Evolutionary conservation across 2,888 invertebrate species (phyloP).

Genomic region (Nasonovia ribisnigri): DNA sequence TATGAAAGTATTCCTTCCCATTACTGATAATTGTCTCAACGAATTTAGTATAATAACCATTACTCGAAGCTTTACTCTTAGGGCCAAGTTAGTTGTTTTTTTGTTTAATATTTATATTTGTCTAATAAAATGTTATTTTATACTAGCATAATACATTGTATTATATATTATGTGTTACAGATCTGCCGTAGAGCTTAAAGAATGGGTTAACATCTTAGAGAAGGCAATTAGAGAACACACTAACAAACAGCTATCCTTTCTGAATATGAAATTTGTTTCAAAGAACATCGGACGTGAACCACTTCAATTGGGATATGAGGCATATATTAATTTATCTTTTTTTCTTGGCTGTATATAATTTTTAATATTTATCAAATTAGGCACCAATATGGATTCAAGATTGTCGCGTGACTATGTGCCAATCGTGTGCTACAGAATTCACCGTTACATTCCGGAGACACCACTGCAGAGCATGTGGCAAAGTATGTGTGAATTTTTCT

Average conservation of each 20-base stretch:
- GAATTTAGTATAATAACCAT: slow-evolving; percentile 74
- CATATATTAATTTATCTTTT: slow-evolving; percentile 66
- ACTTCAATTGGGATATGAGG: slow-evolving; percentile 70
- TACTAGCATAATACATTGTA: neutral
- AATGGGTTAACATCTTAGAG: slow-evolving; percentile 73
- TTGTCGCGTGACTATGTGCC: slow-evolving; percentile 76
- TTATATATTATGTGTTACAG: slow-evolving; percentile 68
- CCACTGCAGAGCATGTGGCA: slow-evolving; percentile 78
- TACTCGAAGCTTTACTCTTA: slow-evolving; percentile 73
- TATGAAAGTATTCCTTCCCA: slow-evolving; percentile 72
- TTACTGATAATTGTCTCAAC: slow-evolving; percentile 72
- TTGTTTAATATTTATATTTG: neutral
- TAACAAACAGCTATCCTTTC: slow-evolving; percentile 70
- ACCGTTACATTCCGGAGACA: slow-evolving; percentile 77
- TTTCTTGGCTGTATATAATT: neutral
- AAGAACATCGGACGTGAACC: slow-evolving; percentile 66
- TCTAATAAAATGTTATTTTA: slow-evolving; percentile 16
- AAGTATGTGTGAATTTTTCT: slow-evolving; percentile 71
- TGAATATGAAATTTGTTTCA: slow-evolving; percentile 66
- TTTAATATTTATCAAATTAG: slow-evolving; percentile 66
- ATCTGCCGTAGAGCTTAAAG: slow-evolving; percentile 72
- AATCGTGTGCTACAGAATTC: slow-evolving; percentile 76
- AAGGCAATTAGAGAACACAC: slow-evolving; percentile 72
- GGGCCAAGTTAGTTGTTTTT: slow-evolving; percentile 71
- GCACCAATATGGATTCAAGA: slow-evolving; percentile 76